Evolutionary conservation across 2,888 invertebrate genomes (phyloP), one percentile per base, ranked within the genome.

Genomic region (Brachylomia viminalis): DNA sequence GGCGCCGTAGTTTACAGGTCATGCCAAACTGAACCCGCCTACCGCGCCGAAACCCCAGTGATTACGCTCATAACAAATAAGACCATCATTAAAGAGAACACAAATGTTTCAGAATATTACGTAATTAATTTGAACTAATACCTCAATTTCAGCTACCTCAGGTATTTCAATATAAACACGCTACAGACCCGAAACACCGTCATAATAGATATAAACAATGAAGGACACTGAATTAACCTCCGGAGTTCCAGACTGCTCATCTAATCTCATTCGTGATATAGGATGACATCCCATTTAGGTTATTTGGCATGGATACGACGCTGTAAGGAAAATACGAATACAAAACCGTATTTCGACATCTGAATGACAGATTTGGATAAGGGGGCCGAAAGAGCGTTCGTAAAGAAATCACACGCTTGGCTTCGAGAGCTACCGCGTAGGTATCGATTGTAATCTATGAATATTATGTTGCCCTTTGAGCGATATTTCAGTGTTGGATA

Each of bases 361-460:
- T 61, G 79, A 81, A 69, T 83, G 84, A 78, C 83, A 80, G 78
- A 78, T 68, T 71, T 67, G 30, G 33, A 38, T 62, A 78, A 58
- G 52, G 69, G 54, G 66, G 54, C 52, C 61, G 66, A 67, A 59
- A 27, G 27, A 49, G 33, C 27, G 66, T 66, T 79, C 66, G 47
- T 56, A 49, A 62, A 75, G 82, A 56, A 82, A 76, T 76, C 58
- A 76, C 30, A 75, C 33, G 56, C 38, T 45, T 38, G 10, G 30
- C 61, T 65, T n/a, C 47, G 54, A 23, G 23, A 62, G 49, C 38
- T 56, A 52, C 49, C 47, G 74, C 20, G 15, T 65, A n/a, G n/a
- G n/a, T n/a, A 82, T 68, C 42, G 82, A 75, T 79, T 67, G 23
- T 62, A 67, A 54, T 77, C 59, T 56, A 70, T 56, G 66, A 67